Conservation (phyloP, 2,113 vertebrate species). For the Anarhynchus alexandrinus region DNA sequence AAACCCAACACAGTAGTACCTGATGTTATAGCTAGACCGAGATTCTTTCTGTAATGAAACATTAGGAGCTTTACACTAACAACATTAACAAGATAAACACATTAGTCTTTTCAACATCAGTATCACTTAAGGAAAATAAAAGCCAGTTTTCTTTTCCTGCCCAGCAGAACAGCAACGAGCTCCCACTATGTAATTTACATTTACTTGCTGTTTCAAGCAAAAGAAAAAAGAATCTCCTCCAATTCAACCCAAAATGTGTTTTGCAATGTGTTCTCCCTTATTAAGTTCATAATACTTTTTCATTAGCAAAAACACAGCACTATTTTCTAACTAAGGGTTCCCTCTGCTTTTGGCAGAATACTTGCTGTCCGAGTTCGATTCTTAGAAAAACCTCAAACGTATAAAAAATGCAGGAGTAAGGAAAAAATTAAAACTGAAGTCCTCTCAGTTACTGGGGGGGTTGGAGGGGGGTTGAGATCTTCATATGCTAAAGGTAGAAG, state of each 20-base stretch:
- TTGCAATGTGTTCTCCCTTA: neutral
- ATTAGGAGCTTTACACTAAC: neutral
- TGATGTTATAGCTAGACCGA: neutral
- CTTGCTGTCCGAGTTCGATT: slow-evolving; percentile 28
- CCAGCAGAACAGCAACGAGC: neutral
- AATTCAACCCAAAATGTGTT: slow-evolving; percentile 31
- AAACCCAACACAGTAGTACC: neutral
- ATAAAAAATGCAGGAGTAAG: slow-evolving; percentile 10
- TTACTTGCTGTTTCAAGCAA: neutral
- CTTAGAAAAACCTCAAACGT: slow-evolving; percentile 63
- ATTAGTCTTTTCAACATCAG: neutral
- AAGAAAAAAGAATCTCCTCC: neutral
- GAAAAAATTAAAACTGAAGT: slow-evolving; percentile 16
- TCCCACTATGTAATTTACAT: slow-evolving; percentile 40
- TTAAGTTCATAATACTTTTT: neutral
- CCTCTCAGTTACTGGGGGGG: neutral
- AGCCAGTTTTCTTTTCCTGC: neutral
- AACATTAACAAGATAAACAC: neutral
- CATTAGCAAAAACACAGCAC: slow-evolving; percentile 11
- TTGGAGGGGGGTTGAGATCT: neutral
- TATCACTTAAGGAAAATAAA: neutral
- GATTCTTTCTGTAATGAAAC: neutral
- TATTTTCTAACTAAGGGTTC: slow-evolving; percentile 57
- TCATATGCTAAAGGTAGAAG: neutral
- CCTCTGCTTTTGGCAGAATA: slow-evolving; percentile 31